Percentiles rank a stretch among this genome's conserved stretches.
Conservation (phyloP, 2,888 invertebrate genomes). For the Polyommatus iphigenia region DNA sequence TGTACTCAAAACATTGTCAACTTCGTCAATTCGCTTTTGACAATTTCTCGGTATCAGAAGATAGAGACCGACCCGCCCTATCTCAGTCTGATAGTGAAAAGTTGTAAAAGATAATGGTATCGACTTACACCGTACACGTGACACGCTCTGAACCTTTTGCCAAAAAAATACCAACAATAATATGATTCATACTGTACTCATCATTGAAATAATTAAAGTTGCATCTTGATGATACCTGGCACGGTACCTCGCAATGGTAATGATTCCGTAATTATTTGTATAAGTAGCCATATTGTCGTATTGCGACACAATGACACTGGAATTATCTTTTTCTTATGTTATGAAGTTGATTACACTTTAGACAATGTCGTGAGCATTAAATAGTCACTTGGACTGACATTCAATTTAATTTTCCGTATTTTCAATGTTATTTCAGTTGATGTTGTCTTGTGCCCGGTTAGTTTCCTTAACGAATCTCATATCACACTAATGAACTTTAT, state of each 20-base stretch:
- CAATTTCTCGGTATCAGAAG: not conserved
- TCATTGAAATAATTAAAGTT: not conserved
- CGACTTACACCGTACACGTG: not conserved
- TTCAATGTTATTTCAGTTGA: conserved; percentile 1
- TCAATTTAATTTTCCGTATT: conserved; percentile 6
- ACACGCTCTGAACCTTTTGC: not conserved
- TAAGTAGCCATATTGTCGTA: conserved; percentile 10
- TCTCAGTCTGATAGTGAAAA: not conserved
- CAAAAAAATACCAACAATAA: not conserved
- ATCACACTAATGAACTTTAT: not conserved
- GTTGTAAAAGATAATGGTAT: not conserved
- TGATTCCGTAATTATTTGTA: conserved; percentile 27
- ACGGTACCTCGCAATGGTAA: conserved; percentile 10
- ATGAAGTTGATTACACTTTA: conserved; percentile 27
- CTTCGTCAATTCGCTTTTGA: not conserved
- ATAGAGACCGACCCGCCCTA: not conserved
- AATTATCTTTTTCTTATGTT: conserved; percentile 28
- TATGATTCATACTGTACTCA: not conserved
- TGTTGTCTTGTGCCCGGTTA: not conserved
- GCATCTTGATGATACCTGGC: not conserved
- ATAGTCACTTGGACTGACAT: conserved; percentile 14
- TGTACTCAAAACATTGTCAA: not conserved
- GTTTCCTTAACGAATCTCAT: not conserved
- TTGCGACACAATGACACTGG: conserved; percentile 16
- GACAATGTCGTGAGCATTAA: conserved; percentile 24